Conservation (phyloP, 2,888 invertebrate genomes). For the Globia sparganii region DNA sequence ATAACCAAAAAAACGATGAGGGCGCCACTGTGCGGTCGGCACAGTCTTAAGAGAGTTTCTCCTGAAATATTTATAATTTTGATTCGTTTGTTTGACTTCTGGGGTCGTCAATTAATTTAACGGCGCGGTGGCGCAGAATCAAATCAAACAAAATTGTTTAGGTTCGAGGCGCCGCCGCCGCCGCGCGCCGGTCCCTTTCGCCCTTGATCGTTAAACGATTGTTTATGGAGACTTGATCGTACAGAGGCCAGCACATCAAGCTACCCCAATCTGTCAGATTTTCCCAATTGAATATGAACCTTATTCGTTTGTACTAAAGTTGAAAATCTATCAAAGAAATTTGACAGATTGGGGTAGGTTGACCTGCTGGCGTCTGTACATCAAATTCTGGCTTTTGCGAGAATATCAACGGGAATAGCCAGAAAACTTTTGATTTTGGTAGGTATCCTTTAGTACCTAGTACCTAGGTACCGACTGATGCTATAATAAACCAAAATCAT, state of each 20-base stretch:
- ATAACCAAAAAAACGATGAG: too few relatives aligned
- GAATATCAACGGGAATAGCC: conserved; percentile 8
- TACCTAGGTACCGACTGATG: not conserved
- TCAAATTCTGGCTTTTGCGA: conserved; percentile 34
- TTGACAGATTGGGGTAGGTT: too few relatives aligned
- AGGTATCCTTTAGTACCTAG: not conserved
- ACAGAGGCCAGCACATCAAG: too few relatives aligned
- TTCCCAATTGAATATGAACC: too few relatives aligned
- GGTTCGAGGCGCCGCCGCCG: not conserved
- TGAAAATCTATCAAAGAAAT: too few relatives aligned
- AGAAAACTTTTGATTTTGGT: conserved; percentile 18
- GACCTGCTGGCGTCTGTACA: too few relatives aligned
- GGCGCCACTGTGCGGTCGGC: too few relatives aligned
- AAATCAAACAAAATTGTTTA: conserved; percentile 50
- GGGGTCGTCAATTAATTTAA: conserved; percentile 33
- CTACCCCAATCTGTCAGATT: too few relatives aligned
- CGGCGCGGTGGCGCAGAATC: conserved; percentile 15
- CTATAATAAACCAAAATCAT: not conserved
- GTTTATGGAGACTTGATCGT: conserved; percentile 31
- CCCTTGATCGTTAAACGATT: conserved; percentile 33
- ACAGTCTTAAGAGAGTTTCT: too few relatives aligned
- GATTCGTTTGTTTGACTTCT: conserved; percentile 34
- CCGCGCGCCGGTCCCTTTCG: conserved; percentile 21
- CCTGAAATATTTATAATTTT: conserved; percentile 17
- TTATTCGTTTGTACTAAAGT: too few relatives aligned